phyloP scores from a whole-genome alignment of 1,140 invertebrate genomes.

The Apis laboriosa region DNA sequence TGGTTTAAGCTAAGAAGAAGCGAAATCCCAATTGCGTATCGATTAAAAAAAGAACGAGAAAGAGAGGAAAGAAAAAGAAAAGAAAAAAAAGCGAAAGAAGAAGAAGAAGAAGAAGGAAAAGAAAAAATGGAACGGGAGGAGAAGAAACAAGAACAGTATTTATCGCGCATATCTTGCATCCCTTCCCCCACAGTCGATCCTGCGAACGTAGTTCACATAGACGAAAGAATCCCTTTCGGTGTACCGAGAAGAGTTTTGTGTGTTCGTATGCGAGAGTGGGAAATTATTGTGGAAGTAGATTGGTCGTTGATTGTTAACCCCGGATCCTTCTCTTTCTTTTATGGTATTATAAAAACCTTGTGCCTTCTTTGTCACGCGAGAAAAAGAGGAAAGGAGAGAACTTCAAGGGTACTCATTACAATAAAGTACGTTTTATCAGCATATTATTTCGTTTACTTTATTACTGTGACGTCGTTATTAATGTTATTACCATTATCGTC shows the following conservation, averaged over 20 bases:
- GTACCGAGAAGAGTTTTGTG: neutral
- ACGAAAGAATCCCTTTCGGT: neutral
- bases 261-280: neutral
- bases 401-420: neutral
- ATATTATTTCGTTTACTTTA: slow-evolving; percentile 45
- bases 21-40: neutral
- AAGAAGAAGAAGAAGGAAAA: neutral
- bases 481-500: slow-evolving; percentile 36
- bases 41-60: neutral
- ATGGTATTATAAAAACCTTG: neutral
- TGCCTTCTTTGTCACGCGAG: neutral
- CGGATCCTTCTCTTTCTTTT: neutral
- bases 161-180: neutral
- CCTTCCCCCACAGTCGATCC: neutral
- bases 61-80: accelerated
- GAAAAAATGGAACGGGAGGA: no score
- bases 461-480: slow-evolving; percentile 25
- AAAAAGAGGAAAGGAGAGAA: no score
- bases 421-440: slow-evolving; percentile 9
- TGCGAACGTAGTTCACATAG: neutral
- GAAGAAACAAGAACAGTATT: neutral
- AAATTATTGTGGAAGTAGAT: neutral
- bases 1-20: accelerated
- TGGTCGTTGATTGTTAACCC: neutral
- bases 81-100: neutral